These are phyloP conservation scores for Aromia moschata DNA, from an alignment of 2,888 invertebrate species.

Conservation along the genomic window DNA sequence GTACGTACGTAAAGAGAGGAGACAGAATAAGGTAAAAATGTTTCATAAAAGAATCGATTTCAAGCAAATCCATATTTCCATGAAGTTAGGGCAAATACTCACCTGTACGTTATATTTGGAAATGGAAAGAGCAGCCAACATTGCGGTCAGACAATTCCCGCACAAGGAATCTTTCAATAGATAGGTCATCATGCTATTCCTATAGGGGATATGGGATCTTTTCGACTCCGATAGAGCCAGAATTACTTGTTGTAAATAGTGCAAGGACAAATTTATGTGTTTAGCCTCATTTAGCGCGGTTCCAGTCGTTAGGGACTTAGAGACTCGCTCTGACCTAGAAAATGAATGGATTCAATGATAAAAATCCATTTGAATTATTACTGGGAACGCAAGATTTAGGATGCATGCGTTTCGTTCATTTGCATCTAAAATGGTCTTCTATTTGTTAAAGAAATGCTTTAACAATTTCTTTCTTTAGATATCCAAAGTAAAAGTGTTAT, in stretches of 20 bases:
- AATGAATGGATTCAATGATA: not conserved
- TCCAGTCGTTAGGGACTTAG: slow-evolving; percentile 64
- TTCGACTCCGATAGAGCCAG: slow-evolving; percentile 59
- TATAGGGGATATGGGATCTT: slow-evolving; percentile 61
- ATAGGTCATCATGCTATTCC: slow-evolving; percentile 67
- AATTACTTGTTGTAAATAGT: slow-evolving; percentile 67
- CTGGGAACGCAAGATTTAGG: too few species aligned
- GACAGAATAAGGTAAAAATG: too few species aligned
- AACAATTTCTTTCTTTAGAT: too few species aligned
- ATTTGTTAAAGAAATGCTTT: too few species aligned
- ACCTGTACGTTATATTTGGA: slow-evolving; percentile 47
- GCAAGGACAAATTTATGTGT: slow-evolving; percentile 67
- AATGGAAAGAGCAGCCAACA: slow-evolving; percentile 62
- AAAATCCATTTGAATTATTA: not conserved
- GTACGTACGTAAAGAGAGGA: too few species aligned
- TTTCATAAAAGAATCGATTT: too few species aligned
- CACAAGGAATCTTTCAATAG: slow-evolving; percentile 66
- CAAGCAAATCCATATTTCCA: too few species aligned
- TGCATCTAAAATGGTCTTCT: too few species aligned
- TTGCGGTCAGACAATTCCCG: slow-evolving; percentile 66
- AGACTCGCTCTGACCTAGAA: slow-evolving; percentile 64
- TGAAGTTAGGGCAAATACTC: too few species aligned
- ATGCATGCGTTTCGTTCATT: too few species aligned
- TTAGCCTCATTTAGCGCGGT: slow-evolving; percentile 64
- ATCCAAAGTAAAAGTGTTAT: too few species aligned